A percentile compares a stretch with the other conserved stretches of the same genome.
These are phyloP conservation scores for Luffia ferchaultella DNA, from an alignment of 2,888 invertebrate species.

Conservation along the genomic window DNA sequence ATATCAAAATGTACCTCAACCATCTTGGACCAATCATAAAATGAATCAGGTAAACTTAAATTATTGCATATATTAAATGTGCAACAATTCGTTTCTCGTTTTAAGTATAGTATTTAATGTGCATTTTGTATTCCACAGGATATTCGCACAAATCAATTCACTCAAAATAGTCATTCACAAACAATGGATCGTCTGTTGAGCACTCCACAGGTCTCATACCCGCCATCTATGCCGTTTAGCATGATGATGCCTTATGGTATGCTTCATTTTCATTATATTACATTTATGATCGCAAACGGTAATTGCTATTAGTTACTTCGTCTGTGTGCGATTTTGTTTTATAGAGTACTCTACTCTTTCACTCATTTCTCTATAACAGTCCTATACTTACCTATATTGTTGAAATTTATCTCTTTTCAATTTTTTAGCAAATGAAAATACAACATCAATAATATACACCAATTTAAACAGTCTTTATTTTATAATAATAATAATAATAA, in stretches of 20 bases:
- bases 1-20: conserved; percentile 41
- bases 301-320: too few species aligned
- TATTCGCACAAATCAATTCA: conserved; percentile 53
- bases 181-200: conserved; percentile 54
- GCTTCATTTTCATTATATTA: conserved; percentile 12
- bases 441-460: too few species aligned
- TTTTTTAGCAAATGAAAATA: too few species aligned
- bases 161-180: conserved; percentile 57
- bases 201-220: conserved; percentile 41
- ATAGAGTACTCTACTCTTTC: too few species aligned
- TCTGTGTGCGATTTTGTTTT: too few species aligned
- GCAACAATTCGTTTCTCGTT: too few species aligned
- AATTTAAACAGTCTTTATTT: too few species aligned
- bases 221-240: conserved; percentile 50
- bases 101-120: neutral
- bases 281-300: conserved; percentile 1
- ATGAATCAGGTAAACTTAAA: conserved; percentile 41
- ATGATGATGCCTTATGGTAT: conserved; percentile 60
- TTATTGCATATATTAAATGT: too few species aligned
- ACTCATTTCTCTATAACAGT: too few species aligned
- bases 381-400: too few species aligned
- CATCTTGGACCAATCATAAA: conserved; percentile 45
- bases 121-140: conserved; percentile 29
- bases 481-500: too few species aligned
- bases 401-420: too few species aligned